Evolutionary conservation across 2,797 vertebrate species (phyloP).

Genomic region (Cynodonichthys magdalenae): DNA sequence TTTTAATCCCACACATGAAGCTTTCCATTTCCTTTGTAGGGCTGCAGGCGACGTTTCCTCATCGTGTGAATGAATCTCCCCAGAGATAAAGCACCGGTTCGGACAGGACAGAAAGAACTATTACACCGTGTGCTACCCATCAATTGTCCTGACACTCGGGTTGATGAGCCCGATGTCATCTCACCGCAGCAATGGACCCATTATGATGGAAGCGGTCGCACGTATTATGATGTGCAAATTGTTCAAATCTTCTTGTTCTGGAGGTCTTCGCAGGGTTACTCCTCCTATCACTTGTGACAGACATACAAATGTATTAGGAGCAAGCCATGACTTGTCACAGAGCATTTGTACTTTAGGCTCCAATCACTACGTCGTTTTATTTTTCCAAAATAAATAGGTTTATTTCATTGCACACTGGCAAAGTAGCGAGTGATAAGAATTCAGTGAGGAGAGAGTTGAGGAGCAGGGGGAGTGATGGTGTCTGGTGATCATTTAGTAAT

Average conservation of each 20-base stretch:
- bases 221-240: slow-evolving; percentile 66
- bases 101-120: slow-evolving; percentile 56
- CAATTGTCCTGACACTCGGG: slow-evolving; percentile 53
- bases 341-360: slow-evolving; percentile 3
- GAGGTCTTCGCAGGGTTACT: background rate
- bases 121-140: slow-evolving; percentile 56
- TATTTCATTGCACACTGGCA: background rate
- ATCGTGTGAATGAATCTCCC: slow-evolving; percentile 51
- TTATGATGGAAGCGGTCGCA: slow-evolving; percentile 56
- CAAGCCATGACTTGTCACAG: background rate
- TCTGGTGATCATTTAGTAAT: slow-evolving; percentile 35
- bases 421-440: background rate
- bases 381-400: slow-evolving; percentile 20
- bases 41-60: slow-evolving; percentile 19
- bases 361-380: background rate
- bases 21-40: slow-evolving; percentile 27
- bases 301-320: slow-evolving; percentile 6
- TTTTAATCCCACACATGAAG: slow-evolving; percentile 32
- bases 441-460: background rate
- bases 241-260: slow-evolving; percentile 41
- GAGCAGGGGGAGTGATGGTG: too few relatives aligned
- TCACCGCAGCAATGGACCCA: slow-evolving; percentile 23
- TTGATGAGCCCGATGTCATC: slow-evolving; percentile 46
- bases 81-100: slow-evolving; percentile 37
- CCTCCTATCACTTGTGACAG: slow-evolving; percentile 9